Conservation (phyloP, 2,113 vertebrate species). For the Corythornis madagascariensis region DNA sequence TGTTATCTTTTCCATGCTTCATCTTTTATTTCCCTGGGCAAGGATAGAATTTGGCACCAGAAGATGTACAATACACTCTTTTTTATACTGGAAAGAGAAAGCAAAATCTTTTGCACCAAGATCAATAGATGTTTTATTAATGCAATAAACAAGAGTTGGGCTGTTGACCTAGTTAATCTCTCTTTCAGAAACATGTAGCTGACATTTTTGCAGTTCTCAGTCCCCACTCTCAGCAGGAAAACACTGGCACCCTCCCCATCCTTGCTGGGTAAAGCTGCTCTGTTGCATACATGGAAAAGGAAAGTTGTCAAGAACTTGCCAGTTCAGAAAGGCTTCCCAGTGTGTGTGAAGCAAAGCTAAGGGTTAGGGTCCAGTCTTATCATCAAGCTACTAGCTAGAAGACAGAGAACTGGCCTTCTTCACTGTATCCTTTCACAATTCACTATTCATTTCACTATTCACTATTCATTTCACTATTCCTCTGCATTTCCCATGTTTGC, state of each 20-base stretch:
- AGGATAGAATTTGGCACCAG: background rate
- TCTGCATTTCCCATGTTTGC: background rate
- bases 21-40: background rate
- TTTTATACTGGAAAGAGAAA: background rate
- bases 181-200: conserved; percentile 22
- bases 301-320: background rate
- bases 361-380: background rate
- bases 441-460: background rate
- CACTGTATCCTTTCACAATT: background rate
- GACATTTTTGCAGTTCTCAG: background rate
- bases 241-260: background rate
- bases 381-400: background rate
- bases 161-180: conserved; percentile 42
- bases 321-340: background rate
- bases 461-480: background rate
- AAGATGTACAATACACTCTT: background rate
- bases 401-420: background rate
- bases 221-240: background rate
- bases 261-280: conserved; percentile 29
- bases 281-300: background rate
- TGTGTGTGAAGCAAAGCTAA: background rate
- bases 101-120: background rate
- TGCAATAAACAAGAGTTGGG: background rate
- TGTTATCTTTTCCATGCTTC: background rate
- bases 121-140: conserved; percentile 19